Evolutionary conservation across 2,797 vertebrate species (phyloP).

Genomic region (Bryconaethiops microstoma): DNA sequence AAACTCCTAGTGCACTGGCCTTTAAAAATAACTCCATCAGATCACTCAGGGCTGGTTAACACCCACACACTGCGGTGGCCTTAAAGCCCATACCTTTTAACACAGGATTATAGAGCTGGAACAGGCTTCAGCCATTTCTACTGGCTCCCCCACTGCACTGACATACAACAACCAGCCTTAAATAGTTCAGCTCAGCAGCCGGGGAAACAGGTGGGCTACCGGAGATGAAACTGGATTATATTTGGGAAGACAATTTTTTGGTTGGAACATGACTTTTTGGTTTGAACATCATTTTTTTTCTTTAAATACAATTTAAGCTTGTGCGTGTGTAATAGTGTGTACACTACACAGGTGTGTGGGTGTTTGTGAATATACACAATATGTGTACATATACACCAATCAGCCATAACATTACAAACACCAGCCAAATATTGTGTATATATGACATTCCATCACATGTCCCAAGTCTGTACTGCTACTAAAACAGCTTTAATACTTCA

Average conservation of each 20-base stretch:
- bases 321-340: background rate
- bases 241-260: conserved; percentile 26
- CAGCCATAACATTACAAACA: too few relatives aligned
- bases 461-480: background rate
- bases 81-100: conserved; percentile 45
- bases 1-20: conserved; percentile 1
- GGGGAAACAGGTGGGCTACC: conserved; percentile 21
- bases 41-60: conserved; percentile 30
- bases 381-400: too few relatives aligned
- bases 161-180: conserved; percentile 18
- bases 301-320: conserved; percentile 17
- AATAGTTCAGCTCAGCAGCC: conserved; percentile 21
- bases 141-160: background rate
- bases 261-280: conserved; percentile 14
- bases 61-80: conserved; percentile 38
- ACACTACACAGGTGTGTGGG: background rate
- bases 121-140: conserved; percentile 12
- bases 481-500: too few relatives aligned
- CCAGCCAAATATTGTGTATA: background rate
- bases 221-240: conserved; percentile 26
- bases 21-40: conserved; percentile 29
- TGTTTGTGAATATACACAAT: background rate
- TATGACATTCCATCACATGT: conserved; percentile 6
- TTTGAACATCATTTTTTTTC: background rate
- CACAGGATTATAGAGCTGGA: conserved; percentile 40